Evolutionary conservation across 2,113 vertebrate genomes (phyloP).

Genomic region (Menidia beryllina): DNA sequence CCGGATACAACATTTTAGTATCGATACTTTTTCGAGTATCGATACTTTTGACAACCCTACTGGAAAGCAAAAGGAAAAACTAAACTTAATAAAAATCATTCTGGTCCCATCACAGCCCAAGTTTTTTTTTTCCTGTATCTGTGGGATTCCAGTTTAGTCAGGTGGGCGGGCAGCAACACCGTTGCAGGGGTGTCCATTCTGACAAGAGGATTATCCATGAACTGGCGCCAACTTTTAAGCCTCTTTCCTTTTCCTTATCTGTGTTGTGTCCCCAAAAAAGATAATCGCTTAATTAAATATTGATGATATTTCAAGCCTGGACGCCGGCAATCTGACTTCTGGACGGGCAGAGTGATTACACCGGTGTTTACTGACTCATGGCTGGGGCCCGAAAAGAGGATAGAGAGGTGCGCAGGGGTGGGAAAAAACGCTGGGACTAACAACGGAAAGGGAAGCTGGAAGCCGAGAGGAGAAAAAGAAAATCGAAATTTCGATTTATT

Average conservation of each 20-base stretch:
- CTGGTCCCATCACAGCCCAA: neutral
- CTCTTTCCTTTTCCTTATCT: conserved; percentile 66
- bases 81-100: neutral
- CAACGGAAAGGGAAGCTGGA: neutral
- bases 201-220: conserved; percentile 71
- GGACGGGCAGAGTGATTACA: conserved; percentile 44
- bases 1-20: too few relatives aligned
- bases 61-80: neutral
- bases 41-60: neutral
- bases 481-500: conserved; percentile 31
- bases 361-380: conserved; percentile 44
- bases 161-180: conserved; percentile 46
- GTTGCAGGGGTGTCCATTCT: conserved; percentile 40
- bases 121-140: conserved; percentile 14
- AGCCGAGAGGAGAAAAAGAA: conserved; percentile 9
- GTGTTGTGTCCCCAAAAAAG: conserved; percentile 66
- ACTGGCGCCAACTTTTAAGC: conserved; percentile 61
- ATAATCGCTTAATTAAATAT: conserved; percentile 78
- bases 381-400: conserved; percentile 13
- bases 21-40: too few relatives aligned
- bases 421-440: conserved; percentile 3
- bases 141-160: conserved; percentile 41
- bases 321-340: conserved; percentile 53
- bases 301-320: conserved; percentile 73
- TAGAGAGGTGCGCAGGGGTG: neutral